Evolutionary conservation across 1,140 invertebrate species (phyloP), one percentile per base, ranked within the genome.

Genomic region (Apolygus lucorum): DNA sequence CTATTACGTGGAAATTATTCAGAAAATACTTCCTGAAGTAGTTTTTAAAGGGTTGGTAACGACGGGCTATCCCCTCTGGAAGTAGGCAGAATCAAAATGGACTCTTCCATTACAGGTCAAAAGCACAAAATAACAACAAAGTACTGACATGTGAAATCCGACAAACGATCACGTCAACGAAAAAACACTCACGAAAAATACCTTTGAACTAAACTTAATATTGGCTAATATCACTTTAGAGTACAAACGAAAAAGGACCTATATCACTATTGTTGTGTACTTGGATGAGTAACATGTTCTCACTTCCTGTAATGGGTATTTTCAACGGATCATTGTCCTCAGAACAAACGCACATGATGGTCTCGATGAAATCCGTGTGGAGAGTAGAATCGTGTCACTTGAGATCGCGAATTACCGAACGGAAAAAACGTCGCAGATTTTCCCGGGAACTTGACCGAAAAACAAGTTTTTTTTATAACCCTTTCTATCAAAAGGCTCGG

Each of bases 321-420:
- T 49, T 49, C 34, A 49, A 54, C 27, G 24, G 25, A 21, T 29
- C 66, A 67, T 54, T 42, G 21, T 42, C 1, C 29, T 67, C 34
- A 24, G 49, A 29, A 29, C 25, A 49, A 71, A 25, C 17, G 29
- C 25, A 71, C 13, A 63, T 66, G 28, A n/a, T 49, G 25, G 29
- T 28, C 28, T 28, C 21, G 21, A n/a, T 21, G 29, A 62, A 28
- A 63, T 34, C 28, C 28, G 22, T 59, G 34, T 21, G 63, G n/a
- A 24, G 25, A 17, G 52, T 59, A 22, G 54, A n/a, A n/a, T n/a
- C n/a, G n/a, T n/a, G n/a, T n/a, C 25, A 65, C 26, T 21, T 28
- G 29, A 4, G 24, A 62, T 21, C 54, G 14, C 14, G 24, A 8
- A 62, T 13, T 13, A 62, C 24, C 14, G 24, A 8, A 14, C 4